Base-by-base conservation (phyloP, 1,140 invertebrate genomes). In the Agrilus planipennis region DNA sequence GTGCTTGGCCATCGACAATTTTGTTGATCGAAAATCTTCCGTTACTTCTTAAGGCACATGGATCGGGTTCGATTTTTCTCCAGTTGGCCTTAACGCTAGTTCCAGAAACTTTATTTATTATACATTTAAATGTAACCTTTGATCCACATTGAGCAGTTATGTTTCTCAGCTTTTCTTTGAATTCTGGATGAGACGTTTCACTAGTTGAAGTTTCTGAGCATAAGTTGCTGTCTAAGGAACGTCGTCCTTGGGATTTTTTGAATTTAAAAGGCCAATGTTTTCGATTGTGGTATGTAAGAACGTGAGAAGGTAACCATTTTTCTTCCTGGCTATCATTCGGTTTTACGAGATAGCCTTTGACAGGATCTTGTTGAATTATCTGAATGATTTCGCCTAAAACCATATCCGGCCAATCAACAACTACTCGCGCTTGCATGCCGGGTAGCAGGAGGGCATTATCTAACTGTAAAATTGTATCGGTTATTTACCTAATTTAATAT, bases 181-280 rank as follows among this genome's bases (percentile, higher is more conserved):
- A 58, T 45, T 60, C 58, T 11, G 60, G 60, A 21, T 48, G 46
- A 2, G 49, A 31, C 11, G 46, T 37, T 44, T 60, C 55, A 1
- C 34, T 35, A 7, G 49, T 48, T 6, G 48, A 21, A 34, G 40
- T 46, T n/a, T 53, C 50, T 4, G 44, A 41, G n/a, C 41, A 32
- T 14, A 59, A 57, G 2, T 52, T 57, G 36, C 59, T 62, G 51
- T 71, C 66, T 14, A 57, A 42, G 3, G 62, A 60, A 21, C 62
- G 57, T 46, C 64, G 55, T 2, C 32, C 53, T 15, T 58, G 54
- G 5, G 60, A 62, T 46, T 72, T 73, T 4, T 68, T 50, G 27
- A 73, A 73, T 34, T 67, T 58, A 45, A 76, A 76, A 1, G 73
- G 73, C 76, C 78, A 80, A 1, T 75, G 71, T 47, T 71, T 69